These are phyloP conservation scores for Labroides dimidiatus DNA, from an alignment of 2,797 vertebrate genomes.

Conservation along the genomic window DNA sequence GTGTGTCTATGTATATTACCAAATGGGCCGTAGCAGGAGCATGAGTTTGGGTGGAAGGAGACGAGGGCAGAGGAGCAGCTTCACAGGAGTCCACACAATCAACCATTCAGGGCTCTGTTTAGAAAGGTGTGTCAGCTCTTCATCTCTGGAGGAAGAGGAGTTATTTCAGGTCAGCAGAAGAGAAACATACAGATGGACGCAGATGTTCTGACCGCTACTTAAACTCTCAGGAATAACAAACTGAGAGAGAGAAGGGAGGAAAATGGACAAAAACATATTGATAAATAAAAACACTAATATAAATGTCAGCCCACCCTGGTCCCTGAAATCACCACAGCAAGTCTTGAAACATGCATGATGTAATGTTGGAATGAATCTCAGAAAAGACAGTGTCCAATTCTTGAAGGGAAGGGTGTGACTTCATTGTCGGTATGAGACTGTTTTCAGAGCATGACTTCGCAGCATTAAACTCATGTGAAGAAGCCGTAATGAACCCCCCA, in stretches of 20 bases:
- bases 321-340: conserved; percentile 11
- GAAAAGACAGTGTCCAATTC: neutral
- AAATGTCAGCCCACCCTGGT: neutral
- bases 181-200: conserved; percentile 40
- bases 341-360: conserved; percentile 26
- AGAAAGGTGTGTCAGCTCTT: conserved; percentile 45
- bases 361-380: conserved; percentile 2
- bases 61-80: conserved; percentile 48
- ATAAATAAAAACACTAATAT: conserved; percentile 20
- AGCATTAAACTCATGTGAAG: neutral
- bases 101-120: conserved; percentile 65
- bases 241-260: neutral
- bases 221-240: conserved; percentile 31
- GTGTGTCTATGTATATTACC: conserved; percentile 61
- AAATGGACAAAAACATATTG: conserved; percentile 21
- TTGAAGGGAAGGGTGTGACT: conserved; percentile 11
- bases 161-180: conserved; percentile 57
- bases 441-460: neutral
- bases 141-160: conserved; percentile 47
- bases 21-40: conserved; percentile 60
- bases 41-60: conserved; percentile 37
- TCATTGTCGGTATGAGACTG: conserved; percentile 11
- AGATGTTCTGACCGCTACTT: conserved; percentile 55
- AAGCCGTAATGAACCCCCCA: neutral
- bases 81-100: conserved; percentile 57